Base-by-base conservation (phyloP, 1,140 invertebrate species). In the Lethocerus indicus region DNA sequence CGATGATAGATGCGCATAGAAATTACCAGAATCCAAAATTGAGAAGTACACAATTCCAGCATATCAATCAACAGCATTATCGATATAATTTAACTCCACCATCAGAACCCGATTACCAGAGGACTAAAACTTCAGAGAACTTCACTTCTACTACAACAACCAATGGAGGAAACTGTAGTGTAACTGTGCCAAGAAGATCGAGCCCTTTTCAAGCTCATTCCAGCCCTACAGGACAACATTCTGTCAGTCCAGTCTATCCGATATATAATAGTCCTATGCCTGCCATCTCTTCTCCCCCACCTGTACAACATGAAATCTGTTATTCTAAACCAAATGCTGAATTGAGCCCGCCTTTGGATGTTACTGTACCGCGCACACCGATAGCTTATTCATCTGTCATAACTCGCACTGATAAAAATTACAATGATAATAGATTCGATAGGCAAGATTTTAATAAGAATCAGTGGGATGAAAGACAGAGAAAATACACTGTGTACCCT, bases 241-340 rank as follows among this genome's bases (percentile, higher is more conserved):
- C 78, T 2, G 77, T 76, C 49, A 81, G 77, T 66, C 79, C 80
- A 20, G 79, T 76, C 18, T 83, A 83, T 67, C 79, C 80, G 9
- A 71, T 81, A 72, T 83, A 83, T 61, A 79, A 81, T 61, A 81
- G 78, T 65, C 79, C 80, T 7, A 77, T 83, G 75, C 75, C 78
- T 54, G 75, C 75, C 2, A 71, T 76, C 58, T 78, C 78, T 39
- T 81, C 78, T 14, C 79, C 79, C 12, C 69, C 68, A 3, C 66
- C 67, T 2, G 54, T 68, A 5, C 78, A 80, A 56, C 77, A 75
- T 53, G 72, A 60, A 41, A 55, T 14, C 64, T 47, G 62, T 49
- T 54, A 55, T 47, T 76, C 36, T 66, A 68, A 53, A 47, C 58
- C n/a, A n/a, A 23, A 48, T 64, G 64, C 67, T 59, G 76, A 71